A percentile compares a stretch with the other conserved stretches of the same genome.
Evolutionary conservation across 2,888 invertebrate genomes (phyloP).

Genomic region (Coenonympha arcania): DNA sequence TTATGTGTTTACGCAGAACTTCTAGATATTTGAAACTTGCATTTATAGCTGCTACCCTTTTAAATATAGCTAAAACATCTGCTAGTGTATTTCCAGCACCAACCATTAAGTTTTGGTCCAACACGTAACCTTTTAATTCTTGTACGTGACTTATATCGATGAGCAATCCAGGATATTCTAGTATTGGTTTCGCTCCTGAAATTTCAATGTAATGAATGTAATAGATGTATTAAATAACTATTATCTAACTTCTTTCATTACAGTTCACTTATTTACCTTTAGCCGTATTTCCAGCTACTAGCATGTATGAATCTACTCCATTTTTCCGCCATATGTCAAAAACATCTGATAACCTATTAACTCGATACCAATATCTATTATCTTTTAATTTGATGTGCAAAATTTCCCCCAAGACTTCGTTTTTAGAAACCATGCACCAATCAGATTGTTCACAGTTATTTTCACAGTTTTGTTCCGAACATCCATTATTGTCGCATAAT

Average conservation of each 20-base stretch:
- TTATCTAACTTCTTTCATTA: no score
- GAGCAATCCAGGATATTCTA: slow-evolving; percentile 55
- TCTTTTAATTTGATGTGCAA: slow-evolving; percentile 47
- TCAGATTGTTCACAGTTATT: slow-evolving; percentile 31
- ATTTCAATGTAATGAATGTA: slow-evolving; percentile 18
- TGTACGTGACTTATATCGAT: slow-evolving; percentile 76
- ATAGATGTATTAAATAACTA: no score
- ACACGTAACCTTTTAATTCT: slow-evolving; percentile 64
- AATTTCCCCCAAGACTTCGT: slow-evolving; percentile 47
- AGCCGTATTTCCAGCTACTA: slow-evolving; percentile 82
- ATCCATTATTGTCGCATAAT: slow-evolving; percentile 33
- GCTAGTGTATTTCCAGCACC: slow-evolving; percentile 74
- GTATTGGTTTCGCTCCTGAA: slow-evolving; percentile 54
- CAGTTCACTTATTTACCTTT: slow-evolving; percentile 72
- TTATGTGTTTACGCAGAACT: slow-evolving; percentile 76
- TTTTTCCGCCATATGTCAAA: slow-evolving; percentile 58
- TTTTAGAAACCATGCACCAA: slow-evolving; percentile 56
- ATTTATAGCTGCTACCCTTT: slow-evolving; percentile 35
- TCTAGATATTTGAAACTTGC: slow-evolving; percentile 73
- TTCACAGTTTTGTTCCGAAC: slow-evolving; percentile 24
- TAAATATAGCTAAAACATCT: slow-evolving; percentile 62
- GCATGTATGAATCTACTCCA: slow-evolving; percentile 67
- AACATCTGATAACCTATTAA: slow-evolving; percentile 62
- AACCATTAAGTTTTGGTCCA: slow-evolving; percentile 58
- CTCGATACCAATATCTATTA: slow-evolving; percentile 69